Percentiles rank a stretch among this genome's conserved stretches.
Conservation (phyloP, 2,113 vertebrate species). For the Rhabdomys dilectus region DNA sequence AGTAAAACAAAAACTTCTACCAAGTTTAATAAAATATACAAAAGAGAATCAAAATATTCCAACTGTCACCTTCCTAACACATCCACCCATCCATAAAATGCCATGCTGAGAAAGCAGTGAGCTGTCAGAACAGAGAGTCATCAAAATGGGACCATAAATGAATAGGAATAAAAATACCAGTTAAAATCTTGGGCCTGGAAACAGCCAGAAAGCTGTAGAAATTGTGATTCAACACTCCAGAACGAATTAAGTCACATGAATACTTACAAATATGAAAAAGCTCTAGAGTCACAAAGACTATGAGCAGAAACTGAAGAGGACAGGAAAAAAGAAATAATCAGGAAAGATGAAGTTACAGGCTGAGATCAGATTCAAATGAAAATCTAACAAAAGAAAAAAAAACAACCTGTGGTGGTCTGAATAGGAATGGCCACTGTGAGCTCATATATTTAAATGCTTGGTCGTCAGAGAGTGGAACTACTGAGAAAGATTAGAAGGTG, state of each 20-base stretch:
- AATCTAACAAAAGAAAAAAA: slow-evolving; percentile 14
- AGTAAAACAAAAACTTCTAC: neutral
- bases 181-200: neutral
- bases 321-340: neutral
- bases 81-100: neutral
- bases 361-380: neutral
- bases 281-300: neutral
- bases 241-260: neutral
- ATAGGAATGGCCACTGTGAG: too few relatives aligned
- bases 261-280: neutral
- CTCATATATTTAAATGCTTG: neutral
- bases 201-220: slow-evolving; percentile 6
- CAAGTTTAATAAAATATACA: slow-evolving; percentile 34
- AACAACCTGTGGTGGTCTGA: neutral
- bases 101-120: neutral
- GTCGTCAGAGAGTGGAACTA: neutral
- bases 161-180: neutral
- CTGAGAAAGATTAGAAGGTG: neutral
- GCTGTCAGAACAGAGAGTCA: slow-evolving; percentile 23
- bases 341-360: neutral
- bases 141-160: neutral
- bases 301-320: neutral
- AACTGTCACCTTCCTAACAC: neutral
- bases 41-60: neutral
- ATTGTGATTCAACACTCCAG: neutral